Conservation (phyloP, 2,113 vertebrate species). For the Nesoenas mayeri region DNA sequence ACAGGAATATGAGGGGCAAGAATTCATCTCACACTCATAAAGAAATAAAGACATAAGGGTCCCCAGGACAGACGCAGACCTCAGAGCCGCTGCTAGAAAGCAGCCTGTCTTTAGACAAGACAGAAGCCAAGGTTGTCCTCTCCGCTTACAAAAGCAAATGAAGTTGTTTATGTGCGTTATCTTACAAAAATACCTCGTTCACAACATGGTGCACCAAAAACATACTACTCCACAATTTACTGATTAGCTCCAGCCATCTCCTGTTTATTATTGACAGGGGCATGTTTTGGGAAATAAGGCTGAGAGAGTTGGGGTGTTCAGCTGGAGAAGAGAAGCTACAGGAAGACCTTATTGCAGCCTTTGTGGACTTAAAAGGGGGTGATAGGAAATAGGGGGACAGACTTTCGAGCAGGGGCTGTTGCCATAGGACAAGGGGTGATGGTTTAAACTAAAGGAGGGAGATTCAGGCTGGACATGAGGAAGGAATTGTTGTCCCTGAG, state of each 20-base stretch:
- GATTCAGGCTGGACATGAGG: too few relatives aligned
- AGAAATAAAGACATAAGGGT: neutral
- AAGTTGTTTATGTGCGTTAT: neutral
- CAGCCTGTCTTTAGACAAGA: neutral
- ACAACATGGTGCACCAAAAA: accelerated
- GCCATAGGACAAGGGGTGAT: too few relatives aligned
- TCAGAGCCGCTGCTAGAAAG: neutral
- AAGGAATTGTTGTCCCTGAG: too few relatives aligned
- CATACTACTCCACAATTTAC: neutral
- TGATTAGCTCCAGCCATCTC: neutral
- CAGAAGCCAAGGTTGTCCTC: neutral
- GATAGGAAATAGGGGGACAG: too few relatives aligned
- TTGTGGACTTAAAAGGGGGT: too few relatives aligned
- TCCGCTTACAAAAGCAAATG: neutral
- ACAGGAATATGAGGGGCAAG: neutral
- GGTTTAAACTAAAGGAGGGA: too few relatives aligned
- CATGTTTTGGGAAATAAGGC: too few relatives aligned
- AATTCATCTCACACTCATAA: neutral
- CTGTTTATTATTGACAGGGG: neutral
- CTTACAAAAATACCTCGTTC: neutral
- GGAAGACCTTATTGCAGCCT: too few relatives aligned
- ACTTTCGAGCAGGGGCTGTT: too few relatives aligned
- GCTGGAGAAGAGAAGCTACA: too few relatives aligned
- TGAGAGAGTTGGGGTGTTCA: too few relatives aligned
- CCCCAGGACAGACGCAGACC: neutral